Conservation (phyloP, 2,797 vertebrate genomes). For the Sylvilagus floridanus region DNA sequence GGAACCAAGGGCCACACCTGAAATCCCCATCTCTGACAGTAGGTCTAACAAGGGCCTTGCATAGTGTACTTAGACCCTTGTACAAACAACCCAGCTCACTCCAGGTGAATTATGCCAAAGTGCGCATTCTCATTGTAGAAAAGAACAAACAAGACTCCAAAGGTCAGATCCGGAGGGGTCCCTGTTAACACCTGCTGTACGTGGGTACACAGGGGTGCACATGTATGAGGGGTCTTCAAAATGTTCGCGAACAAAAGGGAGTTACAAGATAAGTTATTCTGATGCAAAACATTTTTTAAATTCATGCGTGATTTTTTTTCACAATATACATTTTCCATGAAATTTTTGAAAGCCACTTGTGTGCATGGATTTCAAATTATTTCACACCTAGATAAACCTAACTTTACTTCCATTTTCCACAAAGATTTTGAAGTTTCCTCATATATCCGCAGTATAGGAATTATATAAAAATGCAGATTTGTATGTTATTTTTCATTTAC, state of each 20-base stretch:
- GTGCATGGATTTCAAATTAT: no score
- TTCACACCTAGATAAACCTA: no score
- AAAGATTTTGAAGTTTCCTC: no score
- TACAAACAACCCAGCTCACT: neutral
- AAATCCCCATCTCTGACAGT: neutral
- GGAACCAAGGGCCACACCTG: neutral
- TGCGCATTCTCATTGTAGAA: neutral
- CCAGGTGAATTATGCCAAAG: neutral
- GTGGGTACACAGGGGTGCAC: fast-evolving
- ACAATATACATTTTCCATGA: no score
- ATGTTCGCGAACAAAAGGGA: no score
- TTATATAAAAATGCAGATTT: no score
- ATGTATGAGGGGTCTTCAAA: no score
- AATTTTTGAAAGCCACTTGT: no score
- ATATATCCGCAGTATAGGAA: neutral
- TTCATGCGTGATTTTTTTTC: no score
- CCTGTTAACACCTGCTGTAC: neutral
- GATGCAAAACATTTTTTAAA: no score
- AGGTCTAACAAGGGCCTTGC: neutral
- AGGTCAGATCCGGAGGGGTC: neutral
- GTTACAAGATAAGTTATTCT: no score
- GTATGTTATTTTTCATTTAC: neutral
- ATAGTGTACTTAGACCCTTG: neutral
- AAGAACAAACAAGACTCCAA: neutral
- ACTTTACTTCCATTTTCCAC: no score